Evolutionary conservation across 2,113 vertebrate species (phyloP).

Genomic region (Dicerorhinus sumatrensis): DNA sequence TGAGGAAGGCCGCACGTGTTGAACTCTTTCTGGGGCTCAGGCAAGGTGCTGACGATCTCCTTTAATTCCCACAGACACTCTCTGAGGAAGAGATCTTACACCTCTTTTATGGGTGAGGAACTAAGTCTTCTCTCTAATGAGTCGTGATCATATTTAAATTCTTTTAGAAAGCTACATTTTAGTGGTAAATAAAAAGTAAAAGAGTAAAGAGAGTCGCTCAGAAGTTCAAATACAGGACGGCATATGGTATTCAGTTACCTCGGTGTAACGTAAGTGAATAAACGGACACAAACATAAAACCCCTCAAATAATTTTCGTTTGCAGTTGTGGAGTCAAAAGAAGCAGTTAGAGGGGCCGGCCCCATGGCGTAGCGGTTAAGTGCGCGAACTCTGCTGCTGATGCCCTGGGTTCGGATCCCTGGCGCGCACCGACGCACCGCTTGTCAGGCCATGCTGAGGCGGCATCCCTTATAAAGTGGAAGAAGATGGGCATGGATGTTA

Average conservation of each 20-base stretch:
- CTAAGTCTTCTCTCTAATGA: not conserved
- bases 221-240: not conserved
- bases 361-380: no score
- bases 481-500: no score
- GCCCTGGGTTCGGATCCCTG: no score
- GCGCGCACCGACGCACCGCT: no score
- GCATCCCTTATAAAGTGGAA: no score
- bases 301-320: not conserved
- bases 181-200: not conserved
- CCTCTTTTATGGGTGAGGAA: not conserved
- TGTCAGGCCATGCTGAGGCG: no score
- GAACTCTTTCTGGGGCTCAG: not conserved
- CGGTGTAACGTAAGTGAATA: not conserved
- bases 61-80: not conserved
- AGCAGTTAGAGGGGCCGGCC: not conserved
- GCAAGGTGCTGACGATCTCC: not conserved
- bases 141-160: not conserved
- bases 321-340: not conserved
- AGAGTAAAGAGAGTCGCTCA: not conserved
- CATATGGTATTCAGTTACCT: not conserved
- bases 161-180: not conserved
- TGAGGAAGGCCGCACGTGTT: not conserved
- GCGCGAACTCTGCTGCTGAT: no score
- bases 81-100: not conserved
- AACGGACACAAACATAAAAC: not conserved